Conservation (phyloP, 2,797 vertebrate species). For the Setipinna tenuifilis region DNA sequence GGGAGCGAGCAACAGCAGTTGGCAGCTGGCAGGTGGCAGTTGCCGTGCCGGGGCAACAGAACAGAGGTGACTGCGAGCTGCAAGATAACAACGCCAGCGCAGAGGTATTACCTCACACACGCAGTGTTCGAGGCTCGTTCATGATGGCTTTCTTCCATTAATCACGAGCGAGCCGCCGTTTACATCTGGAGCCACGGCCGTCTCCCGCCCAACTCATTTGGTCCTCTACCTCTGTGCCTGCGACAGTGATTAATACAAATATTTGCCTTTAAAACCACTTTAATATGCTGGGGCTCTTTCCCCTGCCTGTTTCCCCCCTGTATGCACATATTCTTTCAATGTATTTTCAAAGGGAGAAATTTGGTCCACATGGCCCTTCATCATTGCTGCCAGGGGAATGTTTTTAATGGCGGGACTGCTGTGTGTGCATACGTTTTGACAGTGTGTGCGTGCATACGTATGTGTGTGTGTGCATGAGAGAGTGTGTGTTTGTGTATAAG, state of each 20-base stretch:
- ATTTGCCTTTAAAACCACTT: slow-evolving; percentile 43
- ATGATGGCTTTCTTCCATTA: not conserved
- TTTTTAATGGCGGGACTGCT: slow-evolving; percentile 46
- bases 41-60: not conserved
- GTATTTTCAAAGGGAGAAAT: slow-evolving; percentile 54
- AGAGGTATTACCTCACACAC: not conserved
- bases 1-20: not conserved
- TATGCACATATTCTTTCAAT: slow-evolving; percentile 45
- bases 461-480: slow-evolving; percentile 14
- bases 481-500: not conserved
- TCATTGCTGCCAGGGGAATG: slow-evolving; percentile 48
- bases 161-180: not conserved
- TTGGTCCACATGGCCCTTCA: slow-evolving; percentile 32
- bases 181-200: slow-evolving; percentile 49
- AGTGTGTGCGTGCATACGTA: not conserved
- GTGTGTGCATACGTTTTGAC: not conserved
- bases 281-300: slow-evolving; percentile 30
- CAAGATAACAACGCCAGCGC: not conserved
- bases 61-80: not conserved
- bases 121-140: not conserved
- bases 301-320: slow-evolving; percentile 35
- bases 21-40: not conserved
- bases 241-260: slow-evolving; percentile 38
- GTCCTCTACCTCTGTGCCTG: slow-evolving; percentile 18
- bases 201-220: slow-evolving; percentile 31